phyloP scores from a whole-genome alignment of 2,888 invertebrate species.

The Oxytorus armatus region DNA sequence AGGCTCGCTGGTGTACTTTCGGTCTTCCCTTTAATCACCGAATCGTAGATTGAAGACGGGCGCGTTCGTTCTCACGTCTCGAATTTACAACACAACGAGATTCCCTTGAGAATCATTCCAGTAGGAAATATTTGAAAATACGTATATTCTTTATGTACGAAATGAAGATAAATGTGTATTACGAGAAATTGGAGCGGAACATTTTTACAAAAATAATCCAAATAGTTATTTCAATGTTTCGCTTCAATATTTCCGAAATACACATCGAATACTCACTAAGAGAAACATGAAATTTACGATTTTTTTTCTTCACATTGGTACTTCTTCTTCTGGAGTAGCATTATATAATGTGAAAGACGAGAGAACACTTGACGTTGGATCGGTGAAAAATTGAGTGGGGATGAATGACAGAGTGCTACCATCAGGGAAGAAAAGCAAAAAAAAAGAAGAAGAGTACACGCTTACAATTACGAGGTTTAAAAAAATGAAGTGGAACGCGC shows the following conservation, averaged over 20 bases:
- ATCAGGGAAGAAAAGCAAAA: constrained; percentile 39
- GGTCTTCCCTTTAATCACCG: constrained; percentile 60
- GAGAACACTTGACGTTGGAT: constrained; percentile 33
- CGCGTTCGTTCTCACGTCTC: constrained; percentile 43
- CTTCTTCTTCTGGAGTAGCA: neutral
- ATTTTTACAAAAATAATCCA: neutral
- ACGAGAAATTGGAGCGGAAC: neutral
- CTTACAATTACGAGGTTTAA: constrained; percentile 30
- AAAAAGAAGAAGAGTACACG: constrained; percentile 20
- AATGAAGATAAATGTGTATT: neutral
- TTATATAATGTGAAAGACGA: neutral
- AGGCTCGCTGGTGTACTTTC: constrained; percentile 5
- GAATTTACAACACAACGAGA: constrained; percentile 27
- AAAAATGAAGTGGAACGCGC: constrained; percentile 39
- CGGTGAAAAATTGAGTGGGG: constrained; percentile 46
- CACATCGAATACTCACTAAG: neutral
- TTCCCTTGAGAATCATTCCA: constrained; percentile 31
- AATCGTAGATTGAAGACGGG: constrained; percentile 54
- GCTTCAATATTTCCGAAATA: neutral
- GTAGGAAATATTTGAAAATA: constrained; percentile 5
- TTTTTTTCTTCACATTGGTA: neutral
- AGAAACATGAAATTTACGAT: neutral
- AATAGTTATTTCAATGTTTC: neutral
- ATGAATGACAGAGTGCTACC: constrained; percentile 49
- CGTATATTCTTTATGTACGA: neutral